Evolutionary conservation across 2,888 invertebrate genomes (phyloP), one percentile per base, ranked within the genome.

Genomic region (Diogma glabrata): DNA sequence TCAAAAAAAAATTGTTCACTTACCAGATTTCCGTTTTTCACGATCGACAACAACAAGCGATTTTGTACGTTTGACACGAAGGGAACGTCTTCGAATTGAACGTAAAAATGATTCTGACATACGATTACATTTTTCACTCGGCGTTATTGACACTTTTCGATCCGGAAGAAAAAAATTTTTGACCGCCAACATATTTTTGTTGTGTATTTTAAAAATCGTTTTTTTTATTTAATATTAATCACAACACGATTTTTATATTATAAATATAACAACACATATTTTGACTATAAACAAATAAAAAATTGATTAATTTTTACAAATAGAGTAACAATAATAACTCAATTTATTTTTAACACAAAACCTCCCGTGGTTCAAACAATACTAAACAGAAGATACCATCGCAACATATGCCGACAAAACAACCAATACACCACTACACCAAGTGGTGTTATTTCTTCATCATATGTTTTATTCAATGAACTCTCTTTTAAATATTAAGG

Each of bases 11-110:
- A 22, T 43, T 4, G 20, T 20, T 22, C 23, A 43, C 81, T 81
- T 77, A 86, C 85, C 85, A 69, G 85, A 85, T 72, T 86, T 86
- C 64, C 85, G 70, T 67, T 85, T 86, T 67, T 85, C 84, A 56
- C 77, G 78, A 56, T 82, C 77, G 51, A 67, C 63, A 40, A 82
- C 75, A 23, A 84, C 82, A 60, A 84, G 71, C 53, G 83, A 84
- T 67, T 85, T 85, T 59, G 84, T 82, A 61, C 84, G 75, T 68
- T 84, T 85, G 36, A 84, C 82, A 55, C 85, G 72, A 59, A 85
- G 67, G 23, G 85, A 85, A 57, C 84, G 72, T 55, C 85, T 70
- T 56, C 82, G 73, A 60, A 85, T 79, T 52, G 84, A 83, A 58
- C 84, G 76, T 67, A 86, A 73, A 63, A 86, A 76, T 56, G 81